phyloP scores from a whole-genome alignment of 2,888 invertebrate genomes.

The Brassicogethes aeneus region DNA sequence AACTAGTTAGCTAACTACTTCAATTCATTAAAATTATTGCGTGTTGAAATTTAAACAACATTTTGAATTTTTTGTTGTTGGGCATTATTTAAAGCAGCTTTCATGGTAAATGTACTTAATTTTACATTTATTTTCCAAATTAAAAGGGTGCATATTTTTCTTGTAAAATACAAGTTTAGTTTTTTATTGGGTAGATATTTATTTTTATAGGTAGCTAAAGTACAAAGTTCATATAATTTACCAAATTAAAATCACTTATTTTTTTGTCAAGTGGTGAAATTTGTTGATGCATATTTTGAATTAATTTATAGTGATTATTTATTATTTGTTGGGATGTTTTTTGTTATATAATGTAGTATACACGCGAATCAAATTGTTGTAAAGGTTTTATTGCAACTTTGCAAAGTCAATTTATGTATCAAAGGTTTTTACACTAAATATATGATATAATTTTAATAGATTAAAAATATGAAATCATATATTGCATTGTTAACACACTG shows the following conservation, averaged over 20 bases:
- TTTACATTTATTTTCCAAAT: too few relatives aligned
- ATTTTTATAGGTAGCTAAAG: slow-evolving; percentile 19
- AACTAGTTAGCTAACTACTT: slow-evolving; percentile 1
- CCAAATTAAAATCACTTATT: slow-evolving; percentile 14
- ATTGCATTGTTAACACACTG: slow-evolving; percentile 32
- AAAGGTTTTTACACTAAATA: slow-evolving; percentile 21
- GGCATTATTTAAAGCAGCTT: too few relatives aligned
- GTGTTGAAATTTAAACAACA: neutral
- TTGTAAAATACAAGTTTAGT: too few relatives aligned
- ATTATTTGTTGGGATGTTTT: slow-evolving; percentile 17
- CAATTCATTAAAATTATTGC: neutral
- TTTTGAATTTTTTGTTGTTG: neutral
- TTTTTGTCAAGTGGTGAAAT: slow-evolving; percentile 9
- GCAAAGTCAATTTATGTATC: slow-evolving; percentile 23
- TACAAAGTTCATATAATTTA: slow-evolving; percentile 18
- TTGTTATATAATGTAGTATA: slow-evolving; percentile 10
- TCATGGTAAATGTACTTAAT: too few relatives aligned
- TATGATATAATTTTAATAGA: slow-evolving; percentile 21
- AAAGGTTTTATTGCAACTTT: neutral
- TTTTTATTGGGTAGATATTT: too few relatives aligned
- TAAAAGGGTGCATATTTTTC: too few relatives aligned
- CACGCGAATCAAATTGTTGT: neutral
- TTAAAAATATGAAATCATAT: slow-evolving; percentile 25
- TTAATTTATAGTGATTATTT: slow-evolving; percentile 10
- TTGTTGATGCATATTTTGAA: slow-evolving; percentile 9